These are phyloP conservation scores for Isotomurus palustris DNA, from an alignment of 2,888 invertebrate genomes.

Conservation along the genomic window DNA sequence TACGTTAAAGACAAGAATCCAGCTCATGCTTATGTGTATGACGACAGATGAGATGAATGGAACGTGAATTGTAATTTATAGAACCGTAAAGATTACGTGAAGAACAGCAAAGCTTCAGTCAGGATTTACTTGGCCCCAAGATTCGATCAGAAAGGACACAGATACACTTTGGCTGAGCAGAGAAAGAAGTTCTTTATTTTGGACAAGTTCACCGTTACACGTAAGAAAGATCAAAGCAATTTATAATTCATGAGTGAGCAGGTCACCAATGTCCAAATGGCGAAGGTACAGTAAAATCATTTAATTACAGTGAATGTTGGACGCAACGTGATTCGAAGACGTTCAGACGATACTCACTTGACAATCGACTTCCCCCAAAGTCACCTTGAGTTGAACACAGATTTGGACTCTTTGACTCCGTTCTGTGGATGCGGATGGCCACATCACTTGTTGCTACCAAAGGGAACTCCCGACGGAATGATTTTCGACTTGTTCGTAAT, in stretches of 20 bases:
- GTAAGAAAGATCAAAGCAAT: conserved; percentile 54
- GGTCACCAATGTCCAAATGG: neutral
- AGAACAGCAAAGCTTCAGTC: conserved; percentile 59
- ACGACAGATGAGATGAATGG: neutral
- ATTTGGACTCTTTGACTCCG: conserved; percentile 51
- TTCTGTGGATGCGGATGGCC: conserved; percentile 75
- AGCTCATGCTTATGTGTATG: neutral
- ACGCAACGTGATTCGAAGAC: conserved; percentile 57
- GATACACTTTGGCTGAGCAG: conserved; percentile 61
- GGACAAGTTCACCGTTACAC: conserved; percentile 62
- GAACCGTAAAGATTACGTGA: neutral
- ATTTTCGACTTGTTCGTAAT: conserved; percentile 31
- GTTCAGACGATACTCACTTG: conserved; percentile 67
- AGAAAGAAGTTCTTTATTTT: conserved; percentile 65
- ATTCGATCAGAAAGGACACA: conserved; percentile 61
- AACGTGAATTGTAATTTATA: conserved; percentile 3
- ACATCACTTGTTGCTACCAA: conserved; percentile 72
- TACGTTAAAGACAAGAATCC: conserved; percentile 2
- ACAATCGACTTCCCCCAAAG: conserved; percentile 78
- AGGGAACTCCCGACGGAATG: conserved; percentile 61
- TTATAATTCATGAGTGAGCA: neutral
- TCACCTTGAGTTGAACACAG: conserved; percentile 60
- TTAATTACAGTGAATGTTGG: conserved; percentile 55
- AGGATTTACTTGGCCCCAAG: conserved; percentile 67
- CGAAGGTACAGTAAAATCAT: neutral